phyloP scores from a whole-genome alignment of 2,797 vertebrate species.

The Kryptolebias ocellatus region DNA sequence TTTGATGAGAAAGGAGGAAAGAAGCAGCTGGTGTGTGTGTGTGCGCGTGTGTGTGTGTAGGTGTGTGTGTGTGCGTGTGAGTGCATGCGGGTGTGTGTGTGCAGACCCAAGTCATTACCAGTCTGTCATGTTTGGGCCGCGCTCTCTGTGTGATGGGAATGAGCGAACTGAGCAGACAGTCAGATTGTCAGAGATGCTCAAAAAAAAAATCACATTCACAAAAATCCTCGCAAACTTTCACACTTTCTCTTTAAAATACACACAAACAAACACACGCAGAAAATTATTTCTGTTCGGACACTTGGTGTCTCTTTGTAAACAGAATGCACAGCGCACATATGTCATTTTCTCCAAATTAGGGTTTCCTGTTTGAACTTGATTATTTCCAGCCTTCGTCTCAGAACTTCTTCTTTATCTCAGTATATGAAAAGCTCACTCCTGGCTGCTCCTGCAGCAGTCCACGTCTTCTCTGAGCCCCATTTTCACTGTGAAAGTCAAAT shows the following conservation, averaged over 20 bases:
- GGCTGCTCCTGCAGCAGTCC: conserved; percentile 16
- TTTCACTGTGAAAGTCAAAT: conserved; percentile 33
- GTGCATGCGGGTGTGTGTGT: conserved; percentile 23
- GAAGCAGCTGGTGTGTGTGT: conserved; percentile 74
- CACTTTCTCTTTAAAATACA: background rate
- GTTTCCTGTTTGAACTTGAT: conserved; percentile 23
- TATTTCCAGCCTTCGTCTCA: conserved; percentile 31
- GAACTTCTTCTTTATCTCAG: conserved; percentile 25
- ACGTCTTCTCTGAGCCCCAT: conserved; percentile 23
- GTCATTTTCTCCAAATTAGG: conserved; percentile 20
- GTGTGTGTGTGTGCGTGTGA: conserved; percentile 27
- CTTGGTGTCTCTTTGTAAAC: conserved; percentile 5
- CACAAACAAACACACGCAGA: conserved; percentile 8
- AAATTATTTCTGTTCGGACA: conserved; percentile 10
- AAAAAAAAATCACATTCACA: conserved; percentile 36
- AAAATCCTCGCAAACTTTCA: conserved; percentile 36
- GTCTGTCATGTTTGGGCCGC: conserved; percentile 74
- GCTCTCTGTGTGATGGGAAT: conserved; percentile 67
- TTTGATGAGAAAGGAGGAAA: conserved; percentile 77
- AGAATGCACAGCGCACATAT: background rate
- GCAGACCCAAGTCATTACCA: conserved; percentile 68
- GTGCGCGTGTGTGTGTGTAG: conserved; percentile 21
- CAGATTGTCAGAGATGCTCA: conserved; percentile 22
- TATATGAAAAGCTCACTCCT: conserved; percentile 34
- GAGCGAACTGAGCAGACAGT: conserved; percentile 54